Base-by-base conservation (phyloP, 2,888 invertebrate species). In the Drosophila mimetica region DNA sequence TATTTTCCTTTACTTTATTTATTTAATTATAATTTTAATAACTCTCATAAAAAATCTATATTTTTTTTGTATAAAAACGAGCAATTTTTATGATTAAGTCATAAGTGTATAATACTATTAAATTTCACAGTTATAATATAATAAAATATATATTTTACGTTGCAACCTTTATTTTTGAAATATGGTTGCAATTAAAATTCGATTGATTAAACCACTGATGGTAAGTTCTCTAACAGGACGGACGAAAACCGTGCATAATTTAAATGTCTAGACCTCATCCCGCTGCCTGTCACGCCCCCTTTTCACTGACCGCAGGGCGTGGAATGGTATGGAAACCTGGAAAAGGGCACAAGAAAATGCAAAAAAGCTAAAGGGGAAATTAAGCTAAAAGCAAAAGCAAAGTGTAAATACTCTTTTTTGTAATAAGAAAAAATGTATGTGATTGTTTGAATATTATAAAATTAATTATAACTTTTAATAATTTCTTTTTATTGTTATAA, bases 171-270 rank as follows among this genome's bases (percentile, higher is more conserved):
- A 28, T 44, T 39, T 58, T 16, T 16, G 32, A 14, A 14, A 34
- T 46, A 51, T 67, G 50, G 37, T 66, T 70, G 74, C 74, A 64
- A 77, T 74, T 75, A 71, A 75, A 74, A 66, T 53, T 28, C 60
- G 67, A 59, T 70, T 76, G 79, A 77, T 79, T 77, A 69, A 75
- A 67, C 76, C 66, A 61, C 74, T 69, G 58, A 39, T 14, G 54
- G 22, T 8, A 36, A 9, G 16, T 57, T 20, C 30, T 54, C 37
- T 57, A 57, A 54, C 22, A 7, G 25, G 54, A 36, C 18, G 25
- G 46, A 47, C 34, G 53, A 53, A 28, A 18, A 36, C 36, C 28
- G 53, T 74, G 75, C 66, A 75, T 75, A 66, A 71, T 75, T 74
- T 53, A 64, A 70, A 69, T 60, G 73, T 61, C 60, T 60, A 39